Conservation (phyloP, 2,888 invertebrate species). For the Zelleria hepariella region DNA sequence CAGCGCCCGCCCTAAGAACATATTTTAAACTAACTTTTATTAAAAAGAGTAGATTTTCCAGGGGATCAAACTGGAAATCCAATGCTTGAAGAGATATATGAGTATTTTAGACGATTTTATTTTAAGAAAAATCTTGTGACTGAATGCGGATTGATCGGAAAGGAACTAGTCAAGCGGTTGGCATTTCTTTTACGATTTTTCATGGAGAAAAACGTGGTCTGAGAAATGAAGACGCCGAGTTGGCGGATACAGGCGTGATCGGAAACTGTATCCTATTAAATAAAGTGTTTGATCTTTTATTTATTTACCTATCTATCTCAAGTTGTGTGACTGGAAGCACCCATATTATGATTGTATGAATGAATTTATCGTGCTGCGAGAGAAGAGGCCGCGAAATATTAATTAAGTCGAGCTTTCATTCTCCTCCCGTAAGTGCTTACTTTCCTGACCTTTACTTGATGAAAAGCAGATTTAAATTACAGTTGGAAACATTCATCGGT, state of each 20-base stretch:
- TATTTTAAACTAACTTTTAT: too few relatives aligned
- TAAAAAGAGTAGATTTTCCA: too few relatives aligned
- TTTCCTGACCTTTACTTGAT: background rate
- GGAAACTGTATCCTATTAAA: background rate
- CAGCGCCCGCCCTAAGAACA: too few relatives aligned
- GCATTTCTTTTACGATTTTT: constrained; percentile 4
- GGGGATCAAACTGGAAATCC: too few relatives aligned
- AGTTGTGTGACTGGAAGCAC: background rate
- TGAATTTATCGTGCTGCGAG: background rate
- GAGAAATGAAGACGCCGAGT: constrained; percentile 3
- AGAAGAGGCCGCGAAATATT: background rate
- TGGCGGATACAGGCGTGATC: constrained; percentile 1
- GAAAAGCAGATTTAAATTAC: background rate
- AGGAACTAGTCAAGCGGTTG: background rate
- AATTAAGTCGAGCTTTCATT: background rate
- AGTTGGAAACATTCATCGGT: background rate
- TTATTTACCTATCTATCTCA: background rate
- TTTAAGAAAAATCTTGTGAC: too few relatives aligned
- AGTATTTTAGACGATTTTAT: too few relatives aligned
- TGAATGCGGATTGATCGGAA: background rate
- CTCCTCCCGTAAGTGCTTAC: background rate
- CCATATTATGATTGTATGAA: background rate
- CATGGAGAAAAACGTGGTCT: constrained; percentile 2
- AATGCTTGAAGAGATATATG: too few relatives aligned
- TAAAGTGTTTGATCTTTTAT: background rate